Conservation (phyloP, 2,888 invertebrate species). For the Eilema depressum region DNA sequence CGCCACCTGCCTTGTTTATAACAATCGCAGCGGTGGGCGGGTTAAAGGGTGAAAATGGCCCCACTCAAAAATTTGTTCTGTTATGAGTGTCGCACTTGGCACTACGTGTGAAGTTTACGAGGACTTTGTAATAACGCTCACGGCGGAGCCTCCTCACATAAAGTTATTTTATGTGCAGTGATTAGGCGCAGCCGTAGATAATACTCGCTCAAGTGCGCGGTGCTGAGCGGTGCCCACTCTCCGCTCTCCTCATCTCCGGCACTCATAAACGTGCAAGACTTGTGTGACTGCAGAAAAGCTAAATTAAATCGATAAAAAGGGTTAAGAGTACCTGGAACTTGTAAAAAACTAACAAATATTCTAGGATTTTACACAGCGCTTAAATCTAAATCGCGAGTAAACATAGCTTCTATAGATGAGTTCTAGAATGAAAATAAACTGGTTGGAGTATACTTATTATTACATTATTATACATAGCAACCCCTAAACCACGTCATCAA, state of each 20-base stretch:
- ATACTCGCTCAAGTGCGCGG: neutral
- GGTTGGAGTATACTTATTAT: too few species aligned
- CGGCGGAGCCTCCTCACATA: constrained; percentile 6
- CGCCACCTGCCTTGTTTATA: constrained; percentile 25
- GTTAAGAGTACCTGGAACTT: too few species aligned
- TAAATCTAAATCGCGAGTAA: too few species aligned
- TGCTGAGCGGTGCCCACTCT: too few species aligned
- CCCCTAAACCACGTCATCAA: too few species aligned
- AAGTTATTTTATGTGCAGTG: constrained; percentile 12
- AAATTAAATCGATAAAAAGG: neutral
- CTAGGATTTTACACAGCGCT: too few species aligned
- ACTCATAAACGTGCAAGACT: neutral
- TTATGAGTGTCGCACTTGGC: constrained; percentile 26
- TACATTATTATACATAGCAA: too few species aligned
- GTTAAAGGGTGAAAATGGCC: neutral
- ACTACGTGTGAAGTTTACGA: constrained; percentile 23
- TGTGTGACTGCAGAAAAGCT: neutral
- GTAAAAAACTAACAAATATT: too few species aligned
- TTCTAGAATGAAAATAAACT: too few species aligned
- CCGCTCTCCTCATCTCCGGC: neutral
- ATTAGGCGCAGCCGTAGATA: constrained; percentile 15
- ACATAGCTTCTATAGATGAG: too few species aligned
- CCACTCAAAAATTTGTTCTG: constrained; percentile 26
- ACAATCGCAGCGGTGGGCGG: constrained; percentile 10
- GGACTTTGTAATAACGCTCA: constrained; percentile 11